Percentiles rank a stretch among this genome's conserved stretches.
These are phyloP conservation scores for Noctua comes DNA, from an alignment of 2,888 invertebrate genomes.

Conservation along the genomic window DNA sequence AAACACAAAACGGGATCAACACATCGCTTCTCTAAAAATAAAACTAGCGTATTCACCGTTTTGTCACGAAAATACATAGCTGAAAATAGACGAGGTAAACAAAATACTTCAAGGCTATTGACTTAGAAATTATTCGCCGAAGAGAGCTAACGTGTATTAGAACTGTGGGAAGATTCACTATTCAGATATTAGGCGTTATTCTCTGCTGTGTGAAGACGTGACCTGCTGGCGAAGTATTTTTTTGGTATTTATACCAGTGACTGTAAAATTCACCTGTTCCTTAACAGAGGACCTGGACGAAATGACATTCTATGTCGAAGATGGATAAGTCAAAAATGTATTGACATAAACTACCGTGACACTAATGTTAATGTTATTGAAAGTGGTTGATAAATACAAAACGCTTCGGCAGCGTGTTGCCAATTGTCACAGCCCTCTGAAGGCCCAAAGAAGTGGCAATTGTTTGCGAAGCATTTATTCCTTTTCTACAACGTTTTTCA, in stretches of 20 bases:
- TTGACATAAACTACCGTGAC: background rate
- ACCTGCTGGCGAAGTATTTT: too few relatives aligned
- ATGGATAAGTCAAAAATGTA: background rate
- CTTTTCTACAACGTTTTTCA: background rate
- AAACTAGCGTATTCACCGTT: slow-evolving; percentile 24
- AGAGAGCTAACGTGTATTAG: slow-evolving; percentile 1
- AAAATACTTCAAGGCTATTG: slow-evolving; percentile 45
- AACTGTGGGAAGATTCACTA: slow-evolving; percentile 13
- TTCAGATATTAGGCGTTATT: background rate
- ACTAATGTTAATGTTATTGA: background rate
- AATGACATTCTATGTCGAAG: background rate
- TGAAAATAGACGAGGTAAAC: slow-evolving; percentile 40
- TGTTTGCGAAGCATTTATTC: background rate
- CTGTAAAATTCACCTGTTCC: background rate
- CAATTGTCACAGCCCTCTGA: background rate
- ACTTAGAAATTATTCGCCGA: slow-evolving; percentile 40
- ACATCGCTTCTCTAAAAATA: slow-evolving; percentile 24
- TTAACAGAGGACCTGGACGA: background rate
- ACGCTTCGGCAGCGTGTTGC: background rate
- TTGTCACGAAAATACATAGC: slow-evolving; percentile 47
- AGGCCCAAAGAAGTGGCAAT: background rate
- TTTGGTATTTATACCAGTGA: background rate
- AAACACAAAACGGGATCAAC: background rate
- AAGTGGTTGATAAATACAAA: background rate
- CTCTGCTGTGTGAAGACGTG: background rate